Evolutionary conservation across 2,113 vertebrate species (phyloP), one percentile per base, ranked within the genome.

Genomic region (Sinocyclocheilus grahami): DNA sequence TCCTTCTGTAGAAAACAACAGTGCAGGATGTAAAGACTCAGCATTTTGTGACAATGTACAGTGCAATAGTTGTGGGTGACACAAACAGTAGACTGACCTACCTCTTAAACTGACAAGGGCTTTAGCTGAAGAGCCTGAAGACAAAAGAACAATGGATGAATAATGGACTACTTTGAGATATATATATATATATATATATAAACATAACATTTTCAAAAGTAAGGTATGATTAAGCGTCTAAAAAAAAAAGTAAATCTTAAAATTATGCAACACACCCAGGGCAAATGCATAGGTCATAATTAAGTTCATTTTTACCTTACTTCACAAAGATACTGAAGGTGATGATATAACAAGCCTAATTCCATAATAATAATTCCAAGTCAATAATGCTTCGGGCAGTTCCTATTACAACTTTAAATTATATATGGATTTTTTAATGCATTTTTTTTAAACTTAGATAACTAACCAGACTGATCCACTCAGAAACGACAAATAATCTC

Each of bases 21-120:
- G 0, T 42, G 8, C 30, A 8, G 0, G 4, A 74, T 42, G 37
- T 79, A 1, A 39, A 11, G 71, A 30, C 53, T 18, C 53, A n/a
- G 16, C 22, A 30, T 46, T 48, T 16, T 84, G 42, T 60, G 46
- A 27, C 11, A 27, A 76, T 42, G 3, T 33, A 3, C 16, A 76
- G 2, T 4, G 22, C 77, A 11, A 10, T 33, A 37, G 9, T 2
- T 33, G 37, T 2, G 4, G 3, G 13, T 48, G 3, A 16, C 37
- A 72, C 14, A 9, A 86, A 81, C 12, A 46, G 16, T 12, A 86
- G 3, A 65, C 2, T 24, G 16, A 48, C 94, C 92, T 96, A 99
- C 98, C 98, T 97, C 98, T 99, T 78, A 99, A 95, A 93, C 98
- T 99, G 92, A 99, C 98, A 80, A 99, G 97, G 83, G 98, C 98